A percentile compares a stretch with the other conserved stretches of the same genome.
These are phyloP conservation scores for Thamnophis elegans DNA, from an alignment of 2,797 vertebrate genomes.

Conservation along the genomic window DNA sequence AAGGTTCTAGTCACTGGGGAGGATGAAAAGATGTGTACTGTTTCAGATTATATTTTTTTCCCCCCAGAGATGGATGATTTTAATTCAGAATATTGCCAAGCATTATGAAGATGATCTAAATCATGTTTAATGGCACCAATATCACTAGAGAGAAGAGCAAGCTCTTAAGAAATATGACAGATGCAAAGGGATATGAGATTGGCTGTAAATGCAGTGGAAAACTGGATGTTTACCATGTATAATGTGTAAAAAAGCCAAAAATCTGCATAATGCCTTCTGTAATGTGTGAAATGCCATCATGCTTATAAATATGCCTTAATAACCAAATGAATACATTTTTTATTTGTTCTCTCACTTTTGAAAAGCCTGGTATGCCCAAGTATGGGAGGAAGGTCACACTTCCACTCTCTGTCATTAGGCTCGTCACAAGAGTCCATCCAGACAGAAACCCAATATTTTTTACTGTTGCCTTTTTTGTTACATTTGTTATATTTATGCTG, in stretches of 20 bases:
- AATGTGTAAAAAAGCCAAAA: background rate
- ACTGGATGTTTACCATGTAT: background rate
- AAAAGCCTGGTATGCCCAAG: background rate
- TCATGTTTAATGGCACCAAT: background rate
- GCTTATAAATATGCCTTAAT: background rate
- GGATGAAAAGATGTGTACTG: too few species aligned
- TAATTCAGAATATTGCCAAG: background rate
- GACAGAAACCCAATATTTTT: too few species aligned
- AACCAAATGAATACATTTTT: background rate
- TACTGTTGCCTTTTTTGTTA: too few species aligned
- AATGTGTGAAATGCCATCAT: background rate
- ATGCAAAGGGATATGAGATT: background rate
- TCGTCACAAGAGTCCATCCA: too few species aligned
- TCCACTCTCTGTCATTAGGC: too few species aligned
- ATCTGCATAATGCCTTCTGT: background rate
- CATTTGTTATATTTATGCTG: too few species aligned
- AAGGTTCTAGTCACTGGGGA: background rate
- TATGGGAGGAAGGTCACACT: too few species aligned
- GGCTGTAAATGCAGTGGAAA: background rate
- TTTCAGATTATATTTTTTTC: background rate
- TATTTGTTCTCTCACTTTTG: background rate
- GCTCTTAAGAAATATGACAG: background rate
- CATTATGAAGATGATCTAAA: background rate
- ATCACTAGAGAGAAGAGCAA: background rate
- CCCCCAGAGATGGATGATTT: background rate